A percentile compares a stretch with the other conserved stretches of the same genome.
phyloP scores from a whole-genome alignment of 2,888 invertebrate species.

The Rapana venosa region DNA sequence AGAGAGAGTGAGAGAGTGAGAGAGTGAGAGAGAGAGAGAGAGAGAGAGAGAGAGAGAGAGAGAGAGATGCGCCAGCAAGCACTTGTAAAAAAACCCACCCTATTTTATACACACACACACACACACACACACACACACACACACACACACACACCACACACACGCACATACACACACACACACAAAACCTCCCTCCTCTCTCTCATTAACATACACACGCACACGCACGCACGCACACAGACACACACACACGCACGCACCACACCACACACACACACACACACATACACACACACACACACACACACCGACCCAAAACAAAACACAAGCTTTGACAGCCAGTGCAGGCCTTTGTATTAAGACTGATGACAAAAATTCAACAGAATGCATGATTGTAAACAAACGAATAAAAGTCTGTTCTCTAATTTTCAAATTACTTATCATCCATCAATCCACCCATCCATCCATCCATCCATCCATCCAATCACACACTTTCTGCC shows the following conservation, averaged over 20 bases:
- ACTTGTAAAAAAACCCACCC: background rate
- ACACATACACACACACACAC: background rate
- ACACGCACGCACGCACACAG: constrained; percentile 8
- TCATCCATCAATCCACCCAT: background rate
- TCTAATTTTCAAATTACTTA: too few species aligned
- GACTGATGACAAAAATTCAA: background rate
- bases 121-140: background rate
- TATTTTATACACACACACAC: background rate
- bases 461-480: too few species aligned
- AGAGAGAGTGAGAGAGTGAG: too few species aligned
- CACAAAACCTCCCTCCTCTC: background rate
- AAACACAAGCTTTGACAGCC: background rate
- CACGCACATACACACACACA: constrained; percentile 6
- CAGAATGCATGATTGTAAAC: too few species aligned
- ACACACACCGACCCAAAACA: background rate
- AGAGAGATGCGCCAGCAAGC: background rate
- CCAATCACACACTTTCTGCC: background rate
- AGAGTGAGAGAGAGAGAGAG: too few species aligned
- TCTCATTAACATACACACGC: background rate
- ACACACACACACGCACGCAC: constrained; percentile 22
- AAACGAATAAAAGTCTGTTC: too few species aligned
- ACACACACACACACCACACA: background rate
- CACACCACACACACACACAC: constrained; percentile 5
- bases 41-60: too few species aligned
- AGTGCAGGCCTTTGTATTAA: background rate